These are phyloP conservation scores for Diacarnus erythraeanus DNA, from an alignment of 37 sponge, comb jelly and placozoan species.

Conservation along the genomic window DNA sequence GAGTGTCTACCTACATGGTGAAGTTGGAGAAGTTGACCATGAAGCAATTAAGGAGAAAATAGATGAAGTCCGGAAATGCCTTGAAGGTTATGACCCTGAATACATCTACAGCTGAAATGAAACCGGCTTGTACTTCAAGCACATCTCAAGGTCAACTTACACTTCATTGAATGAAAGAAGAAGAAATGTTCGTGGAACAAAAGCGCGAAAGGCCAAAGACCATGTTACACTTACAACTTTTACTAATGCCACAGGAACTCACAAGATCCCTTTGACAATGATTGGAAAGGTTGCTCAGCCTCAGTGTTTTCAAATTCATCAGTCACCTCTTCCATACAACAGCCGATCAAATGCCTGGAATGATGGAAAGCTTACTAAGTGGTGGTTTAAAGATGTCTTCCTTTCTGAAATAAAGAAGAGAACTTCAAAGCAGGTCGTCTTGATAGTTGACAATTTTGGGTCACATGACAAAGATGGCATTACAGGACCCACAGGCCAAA, in stretches of 20 bases:
- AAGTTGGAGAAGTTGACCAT: neutral
- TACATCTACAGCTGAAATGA: neutral
- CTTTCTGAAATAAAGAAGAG: constrained; percentile 4
- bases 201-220: neutral
- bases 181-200: neutral
- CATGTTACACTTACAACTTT: neutral
- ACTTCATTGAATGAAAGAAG: neutral
- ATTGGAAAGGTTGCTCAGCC: constrained; percentile 11
- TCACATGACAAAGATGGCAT: neutral
- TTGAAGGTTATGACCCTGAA: neutral
- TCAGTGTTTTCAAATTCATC: constrained; percentile 13
- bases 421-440: neutral
- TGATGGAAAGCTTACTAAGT: neutral
- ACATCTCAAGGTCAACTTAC: neutral
- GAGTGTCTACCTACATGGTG: neutral
- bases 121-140: neutral
- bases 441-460: constrained; percentile 7
- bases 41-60: neutral
- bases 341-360: constrained; percentile 10
- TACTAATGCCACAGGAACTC: neutral
- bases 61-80: neutral
- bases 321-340: constrained; percentile 2
- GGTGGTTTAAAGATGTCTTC: constrained; percentile 5
- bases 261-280: neutral
- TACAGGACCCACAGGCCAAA: neutral